Base-by-base conservation (phyloP, 2,113 vertebrate genomes). In the Zosterops lateralis region DNA sequence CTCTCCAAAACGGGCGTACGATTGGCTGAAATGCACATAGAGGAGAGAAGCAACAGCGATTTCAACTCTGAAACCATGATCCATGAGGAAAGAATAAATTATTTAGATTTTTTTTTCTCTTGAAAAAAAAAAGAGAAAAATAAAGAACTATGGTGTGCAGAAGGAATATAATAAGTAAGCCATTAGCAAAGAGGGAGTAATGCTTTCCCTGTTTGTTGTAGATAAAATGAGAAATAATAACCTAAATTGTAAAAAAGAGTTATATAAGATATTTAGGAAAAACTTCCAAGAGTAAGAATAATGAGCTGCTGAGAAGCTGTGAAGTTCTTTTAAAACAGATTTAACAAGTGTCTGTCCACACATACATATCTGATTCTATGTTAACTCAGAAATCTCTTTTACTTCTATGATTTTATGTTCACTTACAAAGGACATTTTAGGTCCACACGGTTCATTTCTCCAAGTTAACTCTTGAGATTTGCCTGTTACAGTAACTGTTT, bases 401-500 rank as follows among this genome's bases (percentile, higher is more conserved):
- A 70, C 1, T 12, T 14, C 19, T 42, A 7, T 38, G 57, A 67
- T 47, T 88, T 28, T 56, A 3, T 58, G 5, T 32, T 78, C 10
- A 16, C 17, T 85, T 58, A 32, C 7, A 74, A 31, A 12, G 13
- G 7, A 75, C 12, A 44, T 68, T 90, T 82, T 56, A 36, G 32
- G 22, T 28, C 48, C 15, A 34, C 12, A 36, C 18, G 28, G 9
- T 61, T 78, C 34, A 22, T 47, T 79, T 29, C 40, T 40, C 10
- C 22, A 36, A 32, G 12, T 36, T 13, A 42, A 5, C 2, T 7
- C 42, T 19, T 19, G 45, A 48, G 60, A 15, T 78, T 66, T 65
- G 9, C 24, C 12, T 17, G 2, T 19, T 57, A 10, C 0, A 0
- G 25, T 28, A 66, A 14, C 15, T 60, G 10, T 13, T 40, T 38